Evolutionary conservation across 2,888 invertebrate species (phyloP).

Genomic region (Scaeva pyrastri): DNA sequence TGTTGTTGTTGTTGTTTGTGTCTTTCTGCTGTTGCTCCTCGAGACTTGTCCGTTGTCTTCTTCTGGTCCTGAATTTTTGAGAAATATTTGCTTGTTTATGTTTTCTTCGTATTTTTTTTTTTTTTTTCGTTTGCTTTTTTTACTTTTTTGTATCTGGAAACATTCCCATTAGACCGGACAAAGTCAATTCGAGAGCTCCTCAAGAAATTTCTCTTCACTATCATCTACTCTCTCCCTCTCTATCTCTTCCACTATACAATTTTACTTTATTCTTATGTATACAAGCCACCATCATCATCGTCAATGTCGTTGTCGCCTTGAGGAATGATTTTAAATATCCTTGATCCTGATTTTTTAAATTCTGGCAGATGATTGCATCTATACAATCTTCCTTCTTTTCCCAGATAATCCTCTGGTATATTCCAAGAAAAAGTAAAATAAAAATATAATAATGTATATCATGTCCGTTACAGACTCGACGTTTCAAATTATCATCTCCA

Average conservation of each 20-base stretch:
- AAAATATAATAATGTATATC: slow-evolving; percentile 25
- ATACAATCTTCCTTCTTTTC: not conserved
- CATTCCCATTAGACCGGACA: slow-evolving; percentile 60
- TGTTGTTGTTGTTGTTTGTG: not conserved
- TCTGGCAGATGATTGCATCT: slow-evolving; percentile 63
- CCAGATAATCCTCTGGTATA: not conserved
- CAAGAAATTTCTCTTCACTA: slow-evolving; percentile 19
- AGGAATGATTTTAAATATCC: slow-evolving; percentile 66
- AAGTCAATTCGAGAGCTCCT: slow-evolving; percentile 60
- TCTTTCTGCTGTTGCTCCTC: not conserved
- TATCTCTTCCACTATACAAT: slow-evolving; percentile 8
- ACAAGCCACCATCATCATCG: slow-evolving; percentile 41
- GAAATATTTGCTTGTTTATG: slow-evolving; percentile 13
- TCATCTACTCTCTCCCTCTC: slow-evolving; percentile 20
- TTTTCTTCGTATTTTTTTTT: no score
- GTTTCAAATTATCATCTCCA: slow-evolving; percentile 37
- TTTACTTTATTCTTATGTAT: slow-evolving; percentile 38
- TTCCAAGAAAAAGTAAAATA: slow-evolving; percentile 13
- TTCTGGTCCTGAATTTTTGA: slow-evolving; percentile 16
- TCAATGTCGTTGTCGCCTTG: slow-evolving; percentile 47
- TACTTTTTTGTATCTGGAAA: slow-evolving; percentile 37
- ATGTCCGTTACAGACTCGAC: slow-evolving; percentile 56
- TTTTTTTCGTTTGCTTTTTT: not conserved
- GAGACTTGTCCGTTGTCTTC: slow-evolving; percentile 2
- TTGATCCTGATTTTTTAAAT: slow-evolving; percentile 44